phyloP scores from a whole-genome alignment of 2,797 vertebrate genomes.

The Graptemys geographica region DNA sequence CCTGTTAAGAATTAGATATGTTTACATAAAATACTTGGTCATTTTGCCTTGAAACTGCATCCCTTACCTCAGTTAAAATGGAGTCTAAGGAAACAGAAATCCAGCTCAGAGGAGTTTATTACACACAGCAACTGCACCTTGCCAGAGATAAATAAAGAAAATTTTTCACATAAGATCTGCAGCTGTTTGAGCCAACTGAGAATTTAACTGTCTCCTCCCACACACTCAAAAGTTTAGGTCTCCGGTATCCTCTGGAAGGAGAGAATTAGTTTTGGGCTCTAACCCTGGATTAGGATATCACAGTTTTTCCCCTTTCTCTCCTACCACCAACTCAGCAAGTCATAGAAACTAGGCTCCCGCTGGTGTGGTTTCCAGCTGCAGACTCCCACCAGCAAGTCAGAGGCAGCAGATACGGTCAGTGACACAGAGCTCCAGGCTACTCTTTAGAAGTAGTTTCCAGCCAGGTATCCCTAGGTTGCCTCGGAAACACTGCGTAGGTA shows the following conservation, averaged over 20 bases:
- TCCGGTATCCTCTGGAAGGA: constrained; percentile 75
- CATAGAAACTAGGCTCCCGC: background rate
- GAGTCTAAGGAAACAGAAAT: constrained; percentile 15
- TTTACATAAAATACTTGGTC: background rate
- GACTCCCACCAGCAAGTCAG: fast-evolving
- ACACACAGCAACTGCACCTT: background rate
- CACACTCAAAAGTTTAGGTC: background rate
- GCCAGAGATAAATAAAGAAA: background rate
- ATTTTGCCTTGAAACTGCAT: background rate
- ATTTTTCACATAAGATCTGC: constrained; percentile 1
- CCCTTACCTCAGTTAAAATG: background rate
- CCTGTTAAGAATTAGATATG: background rate
- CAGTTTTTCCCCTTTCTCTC: constrained; percentile 29
- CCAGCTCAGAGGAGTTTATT: background rate
- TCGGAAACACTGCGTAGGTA: fast-evolving
- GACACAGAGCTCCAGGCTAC: background rate
- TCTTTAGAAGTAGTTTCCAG: background rate
- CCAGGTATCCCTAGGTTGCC: fast-evolving
- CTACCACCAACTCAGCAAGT: background rate
- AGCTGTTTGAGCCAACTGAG: constrained; percentile 67
- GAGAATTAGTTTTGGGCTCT: constrained; percentile 55
- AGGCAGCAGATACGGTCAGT: background rate
- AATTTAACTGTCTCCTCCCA: background rate
- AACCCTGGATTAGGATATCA: constrained; percentile 56
- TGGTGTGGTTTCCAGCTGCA: constrained; percentile 38